Base-by-base conservation (phyloP, 1,140 invertebrate species). In the Rhynchophorus ferrugineus region DNA sequence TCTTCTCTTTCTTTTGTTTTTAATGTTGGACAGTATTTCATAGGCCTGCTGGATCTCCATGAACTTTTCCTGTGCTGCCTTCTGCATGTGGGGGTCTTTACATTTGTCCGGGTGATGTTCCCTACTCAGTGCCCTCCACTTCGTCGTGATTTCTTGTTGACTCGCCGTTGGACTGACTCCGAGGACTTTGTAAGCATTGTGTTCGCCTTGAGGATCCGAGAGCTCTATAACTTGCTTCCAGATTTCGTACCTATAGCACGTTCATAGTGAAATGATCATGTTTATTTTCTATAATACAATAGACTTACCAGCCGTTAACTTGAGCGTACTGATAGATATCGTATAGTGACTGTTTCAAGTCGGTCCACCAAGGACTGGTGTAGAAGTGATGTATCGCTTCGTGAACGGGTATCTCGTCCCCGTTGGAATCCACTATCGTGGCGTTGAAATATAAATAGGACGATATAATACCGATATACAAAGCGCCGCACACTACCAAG, bases 41-140 rank as follows among this genome's bases (percentile, higher is more conserved):
- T 94, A 96, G 0, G 93, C 91, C 68, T 91, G 80, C 65, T 95
- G 90, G 54, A 96, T 90, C 64, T 95, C 88, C 73, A 95, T 89
- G 63, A 96, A 97, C 47, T 78, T 83, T 61, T 91, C 83, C 65
- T 95, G 86, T 1, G 89, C 91, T 3, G 71, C 73, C 8, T 71
- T 69, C 8, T 77, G 73, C 50, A 81, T 76, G 0, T 72, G 69
- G 1, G 78, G 75, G 58, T 89, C 84, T 66, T 88, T 87, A 2
- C 86, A 81, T 70, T 91, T 93, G 62, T 98, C 94, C 0, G 94
- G 94, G 74, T 98, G 94, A 71, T 84, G 84, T 68, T 92, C 83
- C n/a, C 85, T 80, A 0, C 89, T 91, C 0, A 97, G 70, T 22
- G 78, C 75, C 39, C 89, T 71, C 81, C 91, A 97, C 45, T 75